Evolutionary conservation across 2,113 vertebrate species (phyloP), one percentile per base, ranked within the genome.

Genomic region (Sinocyclocheilus grahami): DNA sequence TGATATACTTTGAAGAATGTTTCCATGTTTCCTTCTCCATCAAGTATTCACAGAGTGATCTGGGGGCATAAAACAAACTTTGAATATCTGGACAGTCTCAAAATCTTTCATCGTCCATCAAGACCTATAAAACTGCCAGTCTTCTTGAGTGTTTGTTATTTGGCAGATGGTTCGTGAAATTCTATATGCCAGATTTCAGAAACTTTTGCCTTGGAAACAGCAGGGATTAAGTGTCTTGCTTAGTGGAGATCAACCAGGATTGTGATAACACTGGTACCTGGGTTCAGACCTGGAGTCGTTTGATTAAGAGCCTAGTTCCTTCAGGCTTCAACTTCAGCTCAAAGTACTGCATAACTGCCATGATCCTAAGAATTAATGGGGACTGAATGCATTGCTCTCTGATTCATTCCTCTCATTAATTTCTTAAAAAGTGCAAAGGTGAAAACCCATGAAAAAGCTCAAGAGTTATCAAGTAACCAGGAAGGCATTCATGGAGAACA

Each of bases 401-500:
- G 13, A 53, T 53, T 16, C 51, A 48, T 48, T 48, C 9, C 42
- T 46, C 39, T 39, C 0, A 5, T 39, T 39, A 0, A 24, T 83
- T 83, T 37, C 7, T 62, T 60, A 16, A 24, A 62, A 51, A 72
- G 51, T 60, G 76, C 78, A 82, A 82, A 86, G 24, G 39, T 39
- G 14, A 58, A 74, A 60, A 16, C 12, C 33, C 10, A 8, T 14
- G 2, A 13, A 60, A 81, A 48, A 51, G 16, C 13, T 14, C 3
- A 14, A 53, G 51, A 14, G 51, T 53, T 4, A 55, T 46, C 55
- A 81, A 86, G 75, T 86, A 51, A 51, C 20, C 51, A 72, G 62
- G 16, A n/a, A 46, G 5, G 48, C 77, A n/a, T 86, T 71, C 53
- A 86, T 42, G 22, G 39, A 46, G 78, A 74, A 86, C 85, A 53